Evolutionary conservation across 1,140 invertebrate species (phyloP).

Genomic region (Drosophila lini): DNA sequence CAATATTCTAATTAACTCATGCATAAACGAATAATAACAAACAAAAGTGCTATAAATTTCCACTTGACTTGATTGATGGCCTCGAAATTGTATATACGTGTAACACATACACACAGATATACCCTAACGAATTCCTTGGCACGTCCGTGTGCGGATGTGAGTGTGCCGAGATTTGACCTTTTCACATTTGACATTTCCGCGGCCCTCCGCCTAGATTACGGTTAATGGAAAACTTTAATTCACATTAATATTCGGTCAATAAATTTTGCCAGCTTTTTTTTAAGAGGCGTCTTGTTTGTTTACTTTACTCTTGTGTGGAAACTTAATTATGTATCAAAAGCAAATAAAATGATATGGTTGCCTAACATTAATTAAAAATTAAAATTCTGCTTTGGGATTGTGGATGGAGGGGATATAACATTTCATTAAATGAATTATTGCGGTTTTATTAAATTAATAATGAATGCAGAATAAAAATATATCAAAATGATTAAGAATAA

Average conservation of each 20-base stretch:
- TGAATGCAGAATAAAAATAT: background rate
- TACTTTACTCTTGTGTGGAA: background rate
- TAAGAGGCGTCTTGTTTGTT: constrained; percentile 7
- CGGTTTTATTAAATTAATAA: background rate
- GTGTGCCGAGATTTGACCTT: constrained; percentile 41
- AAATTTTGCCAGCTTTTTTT: constrained; percentile 13
- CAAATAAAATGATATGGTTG: constrained; percentile 7
- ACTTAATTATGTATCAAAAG: constrained; percentile 11
- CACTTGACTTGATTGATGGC: constrained; percentile 82
- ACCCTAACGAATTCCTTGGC: constrained; percentile 30
- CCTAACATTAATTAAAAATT: constrained; percentile 14
- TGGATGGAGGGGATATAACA: too few relatives aligned
- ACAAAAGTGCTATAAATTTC: constrained; percentile 83
- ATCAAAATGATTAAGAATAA: background rate
- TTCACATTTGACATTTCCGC: constrained; percentile 45
- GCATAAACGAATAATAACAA: constrained; percentile 83
- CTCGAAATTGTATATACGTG: constrained; percentile 48
- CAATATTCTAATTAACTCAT: constrained; percentile 83
- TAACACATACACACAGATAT: constrained; percentile 7
- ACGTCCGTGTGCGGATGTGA: background rate
- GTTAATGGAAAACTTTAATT: constrained; percentile 36
- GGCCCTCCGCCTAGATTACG: constrained; percentile 5
- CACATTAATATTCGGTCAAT: constrained; percentile 42
- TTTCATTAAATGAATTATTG: background rate
- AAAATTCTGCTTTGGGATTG: background rate